phyloP scores from a whole-genome alignment of 2,113 vertebrate species.

The Limanda limanda region DNA sequence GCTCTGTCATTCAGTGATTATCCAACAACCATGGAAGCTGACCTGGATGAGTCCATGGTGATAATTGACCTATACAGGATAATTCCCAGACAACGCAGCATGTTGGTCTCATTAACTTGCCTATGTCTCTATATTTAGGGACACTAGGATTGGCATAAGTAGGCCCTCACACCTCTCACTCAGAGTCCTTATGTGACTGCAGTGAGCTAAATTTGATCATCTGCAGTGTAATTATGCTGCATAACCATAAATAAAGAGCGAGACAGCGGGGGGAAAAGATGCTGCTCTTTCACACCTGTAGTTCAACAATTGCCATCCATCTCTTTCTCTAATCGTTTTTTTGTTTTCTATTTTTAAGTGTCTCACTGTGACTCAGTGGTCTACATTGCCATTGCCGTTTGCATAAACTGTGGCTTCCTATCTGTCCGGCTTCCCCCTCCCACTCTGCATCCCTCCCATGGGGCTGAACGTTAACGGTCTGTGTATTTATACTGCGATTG shows the following conservation, averaged over 20 bases:
- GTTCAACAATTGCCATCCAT: too few species aligned
- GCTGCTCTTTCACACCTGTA: too few species aligned
- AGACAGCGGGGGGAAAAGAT: too few species aligned
- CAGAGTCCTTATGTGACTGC: conserved; percentile 11
- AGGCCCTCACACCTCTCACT: conserved; percentile 7
- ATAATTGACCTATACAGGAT: neutral
- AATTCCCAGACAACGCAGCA: neutral
- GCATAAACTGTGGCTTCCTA: conserved; percentile 30
- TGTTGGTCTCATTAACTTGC: conserved; percentile 10
- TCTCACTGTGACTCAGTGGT: conserved; percentile 26
- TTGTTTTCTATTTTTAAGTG: conserved; percentile 1
- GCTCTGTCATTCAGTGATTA: too few species aligned
- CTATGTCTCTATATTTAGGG: conserved; percentile 31
- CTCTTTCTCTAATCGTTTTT: neutral
- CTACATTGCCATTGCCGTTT: conserved; percentile 45
- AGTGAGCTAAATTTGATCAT: conserved; percentile 16
- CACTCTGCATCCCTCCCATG: neutral
- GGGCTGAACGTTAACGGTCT: neutral
- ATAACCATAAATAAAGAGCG: too few species aligned
- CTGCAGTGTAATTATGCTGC: conserved; percentile 25
- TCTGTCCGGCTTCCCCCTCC: neutral
- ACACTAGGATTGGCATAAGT: neutral
- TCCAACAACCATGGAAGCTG: neutral
- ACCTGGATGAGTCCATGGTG: neutral
- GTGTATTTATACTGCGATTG: neutral